Percentiles rank a stretch among this genome's conserved stretches.
These are phyloP conservation scores for Poecile atricapillus DNA, from an alignment of 2,113 vertebrate species.

Conservation along the genomic window DNA sequence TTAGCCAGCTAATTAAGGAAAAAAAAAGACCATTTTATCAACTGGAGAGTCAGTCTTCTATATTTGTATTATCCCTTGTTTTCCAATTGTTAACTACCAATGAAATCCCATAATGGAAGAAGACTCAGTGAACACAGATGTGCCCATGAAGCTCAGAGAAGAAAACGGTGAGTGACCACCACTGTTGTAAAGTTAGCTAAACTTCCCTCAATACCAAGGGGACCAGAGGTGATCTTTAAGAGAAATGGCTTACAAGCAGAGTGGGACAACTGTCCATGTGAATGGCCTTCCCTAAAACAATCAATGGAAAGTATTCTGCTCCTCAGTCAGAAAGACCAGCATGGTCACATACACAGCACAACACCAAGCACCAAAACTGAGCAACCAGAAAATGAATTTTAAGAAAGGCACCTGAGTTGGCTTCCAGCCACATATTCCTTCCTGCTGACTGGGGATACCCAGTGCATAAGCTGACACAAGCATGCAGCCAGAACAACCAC, in stretches of 20 bases:
- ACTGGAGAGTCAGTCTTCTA: not conserved
- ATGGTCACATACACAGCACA: not conserved
- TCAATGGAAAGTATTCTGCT: not conserved
- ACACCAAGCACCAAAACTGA: not conserved
- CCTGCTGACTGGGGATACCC: fast-evolving
- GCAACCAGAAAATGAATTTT: fast-evolving
- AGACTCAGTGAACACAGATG: not conserved
- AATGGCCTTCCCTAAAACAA: not conserved
- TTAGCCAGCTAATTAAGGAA: not conserved
- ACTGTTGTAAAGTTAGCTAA: not conserved
- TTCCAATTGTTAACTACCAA: not conserved
- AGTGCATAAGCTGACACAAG: not conserved
- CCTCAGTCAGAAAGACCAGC: not conserved
- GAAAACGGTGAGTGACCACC: not conserved
- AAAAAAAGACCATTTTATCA: not conserved
- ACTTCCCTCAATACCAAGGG: not conserved
- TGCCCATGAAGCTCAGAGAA: not conserved
- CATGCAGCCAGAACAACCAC: not conserved
- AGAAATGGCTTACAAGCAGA: not conserved
- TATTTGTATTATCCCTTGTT: not conserved
- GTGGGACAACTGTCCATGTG: not conserved
- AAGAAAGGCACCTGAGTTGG: not conserved
- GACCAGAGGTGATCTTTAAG: not conserved
- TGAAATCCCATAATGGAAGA: not conserved
- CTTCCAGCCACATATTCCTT: not conserved